These are phyloP conservation scores for Formica selysi DNA, from an alignment of 1,140 invertebrate genomes.

Conservation along the genomic window DNA sequence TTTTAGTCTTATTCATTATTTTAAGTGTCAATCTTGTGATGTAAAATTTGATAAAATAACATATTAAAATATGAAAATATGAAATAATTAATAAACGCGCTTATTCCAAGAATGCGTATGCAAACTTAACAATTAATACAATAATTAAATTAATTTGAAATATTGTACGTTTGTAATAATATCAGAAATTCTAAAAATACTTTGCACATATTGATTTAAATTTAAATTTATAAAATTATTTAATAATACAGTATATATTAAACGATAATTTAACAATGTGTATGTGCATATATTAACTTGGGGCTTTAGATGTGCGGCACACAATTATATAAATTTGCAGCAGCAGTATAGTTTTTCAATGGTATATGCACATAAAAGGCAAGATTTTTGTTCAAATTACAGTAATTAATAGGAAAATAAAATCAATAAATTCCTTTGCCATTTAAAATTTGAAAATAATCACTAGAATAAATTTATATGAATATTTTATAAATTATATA, in stretches of 20 bases:
- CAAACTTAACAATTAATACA: conserved; percentile 39
- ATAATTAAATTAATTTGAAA: conserved; percentile 54
- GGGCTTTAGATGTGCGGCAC: conserved; percentile 19
- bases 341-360: neutral
- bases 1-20: conserved; percentile 34
- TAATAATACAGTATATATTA: conserved; percentile 21
- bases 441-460: neutral
- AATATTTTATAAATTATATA: neutral
- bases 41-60: conserved; percentile 39
- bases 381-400: conserved; percentile 14
- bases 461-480: neutral
- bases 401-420: neutral
- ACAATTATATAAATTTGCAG: conserved; percentile 20
- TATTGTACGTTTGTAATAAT: conserved; percentile 36
- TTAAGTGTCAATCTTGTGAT: conserved; percentile 17
- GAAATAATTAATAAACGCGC: conserved; percentile 54
- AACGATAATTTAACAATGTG: conserved; percentile 40
- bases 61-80: conserved; percentile 46
- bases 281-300: conserved; percentile 39
- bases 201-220: conserved; percentile 38
- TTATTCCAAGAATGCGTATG: conserved; percentile 39
- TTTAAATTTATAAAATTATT: conserved; percentile 49
- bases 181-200: conserved; percentile 50
- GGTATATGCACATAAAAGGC: neutral
- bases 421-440: neutral